A percentile compares a stretch with the other conserved stretches of the same genome.
These are phyloP conservation scores for Polypedilum pembai DNA, from an alignment of 1,140 invertebrate species.

Conservation along the genomic window DNA sequence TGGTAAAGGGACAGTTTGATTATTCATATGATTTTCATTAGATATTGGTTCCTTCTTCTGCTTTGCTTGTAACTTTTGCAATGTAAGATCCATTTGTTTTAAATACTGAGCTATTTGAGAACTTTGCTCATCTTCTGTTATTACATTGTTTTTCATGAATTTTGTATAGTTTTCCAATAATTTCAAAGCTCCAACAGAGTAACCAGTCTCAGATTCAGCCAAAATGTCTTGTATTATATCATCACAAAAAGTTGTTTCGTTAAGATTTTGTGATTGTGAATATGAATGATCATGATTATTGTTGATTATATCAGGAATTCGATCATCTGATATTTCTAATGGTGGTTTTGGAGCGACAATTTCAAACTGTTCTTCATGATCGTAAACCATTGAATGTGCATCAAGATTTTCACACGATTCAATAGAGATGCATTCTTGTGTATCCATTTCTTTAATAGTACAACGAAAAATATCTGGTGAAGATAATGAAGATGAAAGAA, in stretches of 20 bases:
- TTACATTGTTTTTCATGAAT: background rate
- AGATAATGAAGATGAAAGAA: too few relatives aligned
- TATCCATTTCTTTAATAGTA: too few relatives aligned
- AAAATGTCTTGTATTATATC: background rate
- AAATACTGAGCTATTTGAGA: background rate
- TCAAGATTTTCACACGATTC: background rate
- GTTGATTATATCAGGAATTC: background rate
- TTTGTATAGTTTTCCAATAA: background rate
- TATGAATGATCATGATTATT: background rate
- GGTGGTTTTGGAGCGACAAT: background rate
- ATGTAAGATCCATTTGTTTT: background rate
- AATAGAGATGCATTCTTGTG: background rate
- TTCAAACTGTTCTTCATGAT: conserved; percentile 16
- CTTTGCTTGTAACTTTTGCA: background rate
- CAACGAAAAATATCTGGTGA: too few relatives aligned
- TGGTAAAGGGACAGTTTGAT: too few relatives aligned
- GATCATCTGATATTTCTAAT: background rate
- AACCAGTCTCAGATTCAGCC: background rate
- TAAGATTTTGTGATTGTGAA: background rate
- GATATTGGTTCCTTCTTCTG: too few relatives aligned
- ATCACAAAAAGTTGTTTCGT: conserved; percentile 5
- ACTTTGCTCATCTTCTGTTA: background rate
- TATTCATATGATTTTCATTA: too few relatives aligned
- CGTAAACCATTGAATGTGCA: too few relatives aligned
- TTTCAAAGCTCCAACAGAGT: background rate